Base-by-base conservation (phyloP, 2,797 vertebrate genomes). In the Falco biarmicus region DNA sequence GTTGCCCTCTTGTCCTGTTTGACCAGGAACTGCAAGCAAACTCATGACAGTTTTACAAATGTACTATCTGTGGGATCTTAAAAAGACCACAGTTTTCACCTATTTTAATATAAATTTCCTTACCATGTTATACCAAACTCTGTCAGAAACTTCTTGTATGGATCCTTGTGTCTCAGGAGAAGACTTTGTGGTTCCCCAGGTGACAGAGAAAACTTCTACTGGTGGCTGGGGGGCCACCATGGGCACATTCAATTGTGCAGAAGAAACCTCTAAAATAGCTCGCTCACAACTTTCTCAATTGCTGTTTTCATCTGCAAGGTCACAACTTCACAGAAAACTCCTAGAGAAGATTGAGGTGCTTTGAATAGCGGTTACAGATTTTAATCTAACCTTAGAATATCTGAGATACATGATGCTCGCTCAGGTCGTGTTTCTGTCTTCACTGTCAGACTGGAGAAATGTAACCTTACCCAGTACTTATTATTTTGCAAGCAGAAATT, bases 11-110 rank as follows among this genome's bases (percentile, higher is more conserved):
- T 24, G 20, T 65, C 53, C 66, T 75, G 2, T 41, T 75, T 15
- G 60, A 26, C 22, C 10, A 10, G 34, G 48, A 81, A 18, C 39
- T 34, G 37, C 43, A 20, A 69, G 51, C 7, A 50, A 50, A 87
- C 21, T 20, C 0, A 0, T 28, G n/a, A 9, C 9, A 4, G 0
- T 50, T 41, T 84, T 32, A 32, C 7, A 20, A 5, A 19, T 6
- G 5, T 24, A 1, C 10, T 15, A 4, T 13, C 61, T 71, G 26
- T 39, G 53, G 47, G 45, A 12, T 60, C 53, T 68, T 34, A 3
- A 15, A 37, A 43, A 61, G 43, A 65, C 19, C 56, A 26, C 47
- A 5, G 8, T 22, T 69, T n/a, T 26, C 43, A 70, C n/a, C 13
- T 50, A 1, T n/a, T 76, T 69, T 34, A 20, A 8, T n/a, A 9